Base-by-base conservation (phyloP, 2,888 invertebrate species). In the Cryptocephalus primarius region DNA sequence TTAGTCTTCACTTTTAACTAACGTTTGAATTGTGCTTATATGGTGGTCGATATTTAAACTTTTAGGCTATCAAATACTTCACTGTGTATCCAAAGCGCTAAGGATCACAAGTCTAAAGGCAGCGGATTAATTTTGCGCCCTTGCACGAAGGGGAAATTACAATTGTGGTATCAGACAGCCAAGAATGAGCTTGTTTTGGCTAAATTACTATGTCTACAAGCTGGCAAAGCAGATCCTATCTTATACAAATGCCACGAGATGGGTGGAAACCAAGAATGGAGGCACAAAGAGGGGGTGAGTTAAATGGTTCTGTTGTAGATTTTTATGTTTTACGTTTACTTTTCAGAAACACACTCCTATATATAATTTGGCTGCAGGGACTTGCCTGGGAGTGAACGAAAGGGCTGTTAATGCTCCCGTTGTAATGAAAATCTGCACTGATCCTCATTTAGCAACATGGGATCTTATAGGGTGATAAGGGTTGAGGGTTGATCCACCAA, bases 171-270 rank as follows among this genome's bases (percentile, higher is more conserved):
- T 56, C 85, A 91, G 68, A 91, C 91, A 0, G 83, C 83, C 48
- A 85, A 83, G 51, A 76, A 79, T 43, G 94, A 95, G 69, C 67
- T 95, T 33, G 82, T 93, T 9, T 71, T 96, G 45, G 87, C 87
- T 1, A 84, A 89, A 53, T 73, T 88, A 33, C 71, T 94, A 9
- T 94, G 95, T 62, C 68, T 97, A 56, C 93, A 96, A 70, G 83
- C 86, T 0, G 75, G 76, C 0, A 75, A 78, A 51, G 61, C 66
- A 2, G 60, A 60, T 33, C 89, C 92, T 0, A 74, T 80, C 46
- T 73, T 96, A 9, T 82, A 86, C 56, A 95, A 96, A 69, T 96
- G 96, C 62, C 94, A 94, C 61, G 91, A 90, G 66, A 84, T 90
- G 74, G 85, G 88, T 9, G 89, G 88, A 1, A 80, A 87, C 54